Evolutionary conservation across 2,113 vertebrate species (phyloP), one percentile per base, ranked within the genome.

Genomic region (Ophiodon elongatus): DNA sequence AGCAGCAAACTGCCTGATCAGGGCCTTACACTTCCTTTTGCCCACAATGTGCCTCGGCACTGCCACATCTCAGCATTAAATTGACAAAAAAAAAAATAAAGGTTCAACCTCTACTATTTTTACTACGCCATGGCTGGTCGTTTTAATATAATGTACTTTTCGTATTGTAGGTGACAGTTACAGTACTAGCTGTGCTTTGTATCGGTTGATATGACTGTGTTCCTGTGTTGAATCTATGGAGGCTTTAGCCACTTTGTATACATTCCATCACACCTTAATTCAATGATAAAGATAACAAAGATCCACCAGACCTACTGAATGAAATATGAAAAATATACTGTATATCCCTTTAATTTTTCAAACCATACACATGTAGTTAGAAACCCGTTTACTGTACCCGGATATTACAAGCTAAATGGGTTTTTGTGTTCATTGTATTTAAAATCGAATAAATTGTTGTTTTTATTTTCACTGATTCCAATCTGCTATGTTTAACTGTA

Each of bases 161-260:
- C 13, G 37, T 69, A 23, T 37, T 57, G 39, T 5, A 41, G 21
- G 37, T 86, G 50, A 84, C 8, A 10, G 57, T 10, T 11, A 11
- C 52, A 25, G 82, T 41, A 50, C 35, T 69, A 29, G 60, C 60
- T 76, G 39, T 83, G 76, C 45, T 41, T 85, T 77, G 73, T 73
- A 74, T 45, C 47, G 17, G n/a, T 50, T 27, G 23, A 35, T 50
- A 17, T n/a, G 8, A 41, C 25, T 57, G 64, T 79, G 60, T 59
- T 82, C 33, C 21, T 83, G 57, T 83, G 29, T 47, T 80, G 2
- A 39, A 45, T 56, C 43, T 74, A 37, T 73, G 8, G 25, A 72
- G 33, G 65, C n/a, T 59, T 74, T 47, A 57, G 25, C 3, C 59
- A 27, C 19, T 21, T 23, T 45, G 7, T 23, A 52, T 52, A 31